These are phyloP conservation scores for Thelaira solivaga DNA, from an alignment of 2,888 invertebrate genomes.

Conservation along the genomic window DNA sequence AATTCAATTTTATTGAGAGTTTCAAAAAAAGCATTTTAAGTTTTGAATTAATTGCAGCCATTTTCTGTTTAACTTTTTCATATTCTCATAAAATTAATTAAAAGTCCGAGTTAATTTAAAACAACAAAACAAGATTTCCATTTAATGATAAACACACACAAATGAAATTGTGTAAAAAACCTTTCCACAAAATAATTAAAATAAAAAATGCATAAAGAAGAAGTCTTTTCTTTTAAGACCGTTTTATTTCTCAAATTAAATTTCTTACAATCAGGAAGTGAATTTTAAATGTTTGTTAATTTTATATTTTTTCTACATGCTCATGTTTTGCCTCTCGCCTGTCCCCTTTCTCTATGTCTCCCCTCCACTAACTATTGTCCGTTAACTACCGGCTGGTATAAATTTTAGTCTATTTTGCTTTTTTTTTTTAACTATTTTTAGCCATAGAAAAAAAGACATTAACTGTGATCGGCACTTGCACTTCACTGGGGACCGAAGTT, in stretches of 20 bases:
- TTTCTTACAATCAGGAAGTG: constrained; percentile 59
- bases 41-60: not conserved
- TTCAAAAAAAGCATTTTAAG: too few relatives aligned
- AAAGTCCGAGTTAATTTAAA: constrained; percentile 44
- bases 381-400: not conserved
- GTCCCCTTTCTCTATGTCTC: not conserved
- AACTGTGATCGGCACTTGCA: not conserved
- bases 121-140: constrained; percentile 42
- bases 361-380: not conserved
- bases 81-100: constrained; percentile 34
- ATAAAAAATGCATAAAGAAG: not conserved
- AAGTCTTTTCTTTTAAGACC: not conserved
- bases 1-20: too few relatives aligned
- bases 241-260: constrained; percentile 1
- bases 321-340: not conserved
- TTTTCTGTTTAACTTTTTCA: not conserved
- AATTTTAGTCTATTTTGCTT: not conserved
- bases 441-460: constrained; percentile 20
- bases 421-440: not conserved
- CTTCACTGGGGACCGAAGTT: not conserved
- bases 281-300: constrained; percentile 56
- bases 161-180: not conserved
- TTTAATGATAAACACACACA: not conserved
- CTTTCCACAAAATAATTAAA: not conserved
- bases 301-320: not conserved